Base-by-base conservation (phyloP, 1,140 invertebrate genomes). In the Brachionus plicatilis region DNA sequence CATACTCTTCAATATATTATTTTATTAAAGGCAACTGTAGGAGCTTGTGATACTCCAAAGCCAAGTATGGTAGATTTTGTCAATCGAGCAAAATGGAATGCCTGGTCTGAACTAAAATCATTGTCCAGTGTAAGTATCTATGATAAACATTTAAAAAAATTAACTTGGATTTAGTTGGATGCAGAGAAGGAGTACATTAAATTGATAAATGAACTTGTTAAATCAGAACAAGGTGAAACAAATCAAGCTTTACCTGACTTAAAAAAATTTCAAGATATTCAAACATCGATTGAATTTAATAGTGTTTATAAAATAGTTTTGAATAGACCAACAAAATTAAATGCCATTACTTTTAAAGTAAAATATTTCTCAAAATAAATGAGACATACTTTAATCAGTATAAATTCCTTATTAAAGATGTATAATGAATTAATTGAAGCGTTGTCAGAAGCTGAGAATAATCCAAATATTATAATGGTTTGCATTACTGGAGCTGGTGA, bases 401-500 rank as follows among this genome's bases (percentile, higher is more conserved):
- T 24, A 60, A 43, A 20, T 60, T 65, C n/a, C 12, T 65, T 45
- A 20, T 17, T 65, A 29, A n/a, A 82, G 79, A 82, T 68, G 53
- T 82, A 82, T 17, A 45, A 65, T 41, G 79, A 82, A n/a, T 24
- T 82, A 7, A 82, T 82, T 24, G 65, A 68, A 82, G 79, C 79
- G 17, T 56, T 82, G 11, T 27, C 20, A 14, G 53, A 65, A 27
- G 79, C 79, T 45, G 53, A 82, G 9, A 65, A 60, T 41, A 45
- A 82, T 41, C 79, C 79, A n/a, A 68, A 82, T 68, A 33, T 82
- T 41, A 14, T 60, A 20, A 82, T 82, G 53, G 33, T 43, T 37
- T 82, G 79, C 12, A 43, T 96, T 9, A 95, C 94, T 43, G 94
- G 91, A 88, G 88, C 84, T 80, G 95, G 94, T 41, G 91, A 94